phyloP scores from a whole-genome alignment of 2,113 vertebrate species.

The Variabilichromis moorii region DNA sequence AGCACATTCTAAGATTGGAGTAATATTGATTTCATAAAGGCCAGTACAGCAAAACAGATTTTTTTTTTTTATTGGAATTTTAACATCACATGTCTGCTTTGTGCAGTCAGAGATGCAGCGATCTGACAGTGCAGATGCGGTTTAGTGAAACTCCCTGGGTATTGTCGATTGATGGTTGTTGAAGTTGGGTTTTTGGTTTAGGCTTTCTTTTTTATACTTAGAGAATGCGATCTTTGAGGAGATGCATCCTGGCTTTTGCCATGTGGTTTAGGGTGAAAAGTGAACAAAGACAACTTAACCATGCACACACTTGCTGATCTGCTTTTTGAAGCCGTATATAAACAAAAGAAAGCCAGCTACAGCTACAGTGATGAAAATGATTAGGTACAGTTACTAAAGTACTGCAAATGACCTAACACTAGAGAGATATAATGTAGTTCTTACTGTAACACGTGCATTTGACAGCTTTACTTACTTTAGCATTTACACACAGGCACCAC shows the following conservation, averaged over 20 bases:
- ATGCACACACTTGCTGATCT: not conserved
- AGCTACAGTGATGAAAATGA: not conserved
- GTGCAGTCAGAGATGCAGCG: slow-evolving; percentile 15
- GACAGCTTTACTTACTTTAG: not conserved
- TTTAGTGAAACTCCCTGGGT: not conserved
- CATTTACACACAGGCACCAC: not conserved
- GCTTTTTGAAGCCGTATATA: not conserved
- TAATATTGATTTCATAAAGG: not conserved
- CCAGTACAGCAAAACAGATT: not conserved
- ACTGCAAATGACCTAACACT: not conserved
- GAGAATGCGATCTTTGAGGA: not conserved
- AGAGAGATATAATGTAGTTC: not conserved
- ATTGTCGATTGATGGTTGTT: not conserved
- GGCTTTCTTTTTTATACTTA: not conserved
- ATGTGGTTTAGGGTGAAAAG: not conserved
- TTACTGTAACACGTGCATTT: not conserved
- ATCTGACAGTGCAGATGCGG: slow-evolving; percentile 8
- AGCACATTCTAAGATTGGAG: slow-evolving; percentile 7
- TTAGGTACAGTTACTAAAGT: not conserved
- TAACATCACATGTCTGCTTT: slow-evolving; percentile 11
- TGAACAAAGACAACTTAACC: not conserved
- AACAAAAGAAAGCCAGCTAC: not conserved
- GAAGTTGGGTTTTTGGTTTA: not conserved
- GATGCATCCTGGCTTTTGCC: not conserved
- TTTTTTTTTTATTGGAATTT: not conserved